Conservation (phyloP, 2,113 vertebrate species). For the Dicerorhinus sumatrensis region DNA sequence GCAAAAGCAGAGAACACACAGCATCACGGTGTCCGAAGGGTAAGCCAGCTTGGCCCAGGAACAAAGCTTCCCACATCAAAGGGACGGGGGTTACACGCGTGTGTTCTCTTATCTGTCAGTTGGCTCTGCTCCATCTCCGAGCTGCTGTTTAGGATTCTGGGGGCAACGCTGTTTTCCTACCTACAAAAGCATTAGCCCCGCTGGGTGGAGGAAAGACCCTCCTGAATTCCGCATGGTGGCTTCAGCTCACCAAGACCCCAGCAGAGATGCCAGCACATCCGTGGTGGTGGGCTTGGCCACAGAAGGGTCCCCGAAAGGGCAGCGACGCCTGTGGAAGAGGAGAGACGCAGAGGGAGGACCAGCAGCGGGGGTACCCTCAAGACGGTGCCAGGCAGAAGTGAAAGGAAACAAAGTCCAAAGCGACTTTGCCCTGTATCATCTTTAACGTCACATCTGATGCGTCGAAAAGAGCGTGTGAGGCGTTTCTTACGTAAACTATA, state of each 20-base stretch:
- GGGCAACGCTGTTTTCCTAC: background rate
- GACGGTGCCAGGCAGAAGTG: background rate
- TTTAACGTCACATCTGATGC: background rate
- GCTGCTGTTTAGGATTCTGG: background rate
- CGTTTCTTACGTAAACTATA: accelerated
- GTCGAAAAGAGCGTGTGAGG: too few species aligned
- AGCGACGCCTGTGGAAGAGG: background rate
- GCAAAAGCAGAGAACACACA: background rate
- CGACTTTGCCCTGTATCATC: too few species aligned
- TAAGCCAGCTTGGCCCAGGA: background rate
- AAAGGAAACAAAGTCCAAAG: background rate
- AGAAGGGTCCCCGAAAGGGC: background rate
- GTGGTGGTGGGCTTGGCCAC: background rate
- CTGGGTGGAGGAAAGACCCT: background rate
- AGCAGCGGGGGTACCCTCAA: background rate
- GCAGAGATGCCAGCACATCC: background rate
- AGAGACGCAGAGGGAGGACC: background rate
- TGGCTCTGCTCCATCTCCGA: background rate
- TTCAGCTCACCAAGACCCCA: background rate
- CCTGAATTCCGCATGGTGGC: background rate
- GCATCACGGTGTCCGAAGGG: conserved; percentile 5
- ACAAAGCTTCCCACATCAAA: background rate
- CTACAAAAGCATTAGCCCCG: background rate
- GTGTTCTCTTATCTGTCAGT: background rate
- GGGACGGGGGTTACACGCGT: accelerated